Base-by-base conservation (phyloP, 2,113 vertebrate species). In the Lichenostomus cassidix region DNA sequence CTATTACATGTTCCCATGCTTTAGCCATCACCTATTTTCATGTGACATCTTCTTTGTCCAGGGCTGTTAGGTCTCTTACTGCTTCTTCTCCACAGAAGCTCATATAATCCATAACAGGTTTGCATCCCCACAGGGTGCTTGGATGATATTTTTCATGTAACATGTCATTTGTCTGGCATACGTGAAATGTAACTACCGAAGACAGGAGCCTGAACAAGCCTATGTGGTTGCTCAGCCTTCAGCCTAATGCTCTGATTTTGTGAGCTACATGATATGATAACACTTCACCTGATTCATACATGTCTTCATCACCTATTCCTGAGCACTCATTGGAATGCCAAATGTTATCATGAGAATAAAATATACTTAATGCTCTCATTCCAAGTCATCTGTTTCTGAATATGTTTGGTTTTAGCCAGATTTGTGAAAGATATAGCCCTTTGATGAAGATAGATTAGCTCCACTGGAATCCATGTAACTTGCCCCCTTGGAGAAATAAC, bases 381-480 rank as follows among this genome's bases (percentile, higher is more conserved):
- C 47, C 35, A 83, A 83, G 19, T 33, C 60, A 70, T 81, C 44
- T 93, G 47, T 86, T 85, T 76, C 52, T 88, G 55, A 92, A 56
- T 39, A 81, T 9, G 3, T 60, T 90, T 83, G 28, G 12, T 2
- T 95, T 96, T 77, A 91, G 29, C 29, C 46, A 83, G 60, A 68
- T 81, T 88, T 93, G 67, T 86, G 47, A 77, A 87, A 83, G 67
- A 71, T 56, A 77, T 3, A 88, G 27, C 8, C 17, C 44, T 86
- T 49, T 88, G 68, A 83, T 70, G 52, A 90, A 90, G 82, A 88
- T 52, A 67, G 53, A 84, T 93, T 59, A 95, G 20, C 44, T 90
- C 79, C 52, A 74, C 44, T 2, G 12, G 50, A 78, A 68, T 90
- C 19, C 50, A 77, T 19, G 29, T 47, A 77, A 83, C 75, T 80